Base-by-base conservation (phyloP, 2,888 invertebrate genomes). In the Nysson spinosus region DNA sequence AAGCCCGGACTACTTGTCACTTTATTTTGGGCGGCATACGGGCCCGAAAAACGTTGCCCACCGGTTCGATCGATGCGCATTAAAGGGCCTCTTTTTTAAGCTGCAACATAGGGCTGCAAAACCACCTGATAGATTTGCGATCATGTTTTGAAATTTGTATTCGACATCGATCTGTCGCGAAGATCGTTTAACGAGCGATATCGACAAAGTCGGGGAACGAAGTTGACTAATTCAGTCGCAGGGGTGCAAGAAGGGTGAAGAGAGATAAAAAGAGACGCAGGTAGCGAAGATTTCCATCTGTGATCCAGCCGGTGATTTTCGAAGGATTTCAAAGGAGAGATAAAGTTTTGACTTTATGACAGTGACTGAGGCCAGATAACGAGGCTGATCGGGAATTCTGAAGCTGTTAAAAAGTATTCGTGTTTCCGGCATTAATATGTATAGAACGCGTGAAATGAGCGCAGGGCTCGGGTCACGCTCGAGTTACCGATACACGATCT, bases 281-380 rank as follows among this genome's bases (percentile, higher is more conserved):
- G 52, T 46, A 58, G 32, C 30, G 24, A 37, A 60, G 68, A 75
- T 74, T 68, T 64, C 60, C 58, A 64, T 60, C 64, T 68, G 51
- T 35, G 49, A 65, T 46, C 40, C 5, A 20, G 17, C 28, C 24
- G 2, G 46, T 19, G 12, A 43, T 26, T 14, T 5, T 34, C 7
- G 9, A 9, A 6, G 12, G 47, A 43, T 58, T 43, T 47, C 49
- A 37, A 12, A 24, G 9, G 14, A 34, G 49, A 61, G 49, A 71
- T 73, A 71, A 73, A 73, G 40, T 64, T 50, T 35, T 17, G 43
- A 52, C 35, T 75, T 74, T 75, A 74, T 62, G 73, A 72, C 40
- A 49, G 42, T 26, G 39, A 6, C 2, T n/a, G 28, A 11, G 26
- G 26, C 19, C 14, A 14, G 39, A 17, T 14, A 12, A 12, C 37